Conservation (phyloP, 2,888 invertebrate species). For the Malthinus flaveolus region DNA sequence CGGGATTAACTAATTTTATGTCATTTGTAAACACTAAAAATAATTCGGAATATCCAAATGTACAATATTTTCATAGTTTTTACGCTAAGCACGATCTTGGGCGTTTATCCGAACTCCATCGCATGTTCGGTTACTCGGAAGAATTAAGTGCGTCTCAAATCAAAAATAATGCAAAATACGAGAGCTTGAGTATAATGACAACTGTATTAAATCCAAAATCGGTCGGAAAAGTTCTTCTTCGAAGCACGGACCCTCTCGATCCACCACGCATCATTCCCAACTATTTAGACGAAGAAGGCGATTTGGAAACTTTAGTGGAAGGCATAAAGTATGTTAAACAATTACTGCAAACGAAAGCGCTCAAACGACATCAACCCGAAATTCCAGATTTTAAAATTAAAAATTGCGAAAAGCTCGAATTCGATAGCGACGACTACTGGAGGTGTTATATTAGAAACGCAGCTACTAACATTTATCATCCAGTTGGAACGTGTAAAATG, state of each 20-base stretch:
- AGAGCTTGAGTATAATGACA: conserved; percentile 61
- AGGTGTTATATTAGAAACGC: conserved; percentile 52
- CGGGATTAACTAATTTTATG: conserved; percentile 54
- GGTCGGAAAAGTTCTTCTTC: conserved; percentile 58
- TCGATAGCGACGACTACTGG: conserved; percentile 57
- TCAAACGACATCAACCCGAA: conserved; percentile 50
- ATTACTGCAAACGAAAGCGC: conserved; percentile 52
- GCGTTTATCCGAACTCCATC: conserved; percentile 8
- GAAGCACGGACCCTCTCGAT: conserved; percentile 59
- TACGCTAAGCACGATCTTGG: conserved; percentile 48
- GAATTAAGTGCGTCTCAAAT: neutral
- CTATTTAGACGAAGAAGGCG: conserved; percentile 58
- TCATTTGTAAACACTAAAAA: conserved; percentile 55
- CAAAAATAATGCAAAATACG: conserved; percentile 2
- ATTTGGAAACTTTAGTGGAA: conserved; percentile 57
- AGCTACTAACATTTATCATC: conserved; percentile 43
- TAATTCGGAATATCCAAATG: conserved; percentile 60
- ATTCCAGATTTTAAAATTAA: conserved; percentile 47
- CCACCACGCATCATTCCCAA: conserved; percentile 65
- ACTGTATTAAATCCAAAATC: conserved; percentile 75
- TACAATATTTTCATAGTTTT: conserved; percentile 58
- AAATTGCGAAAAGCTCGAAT: conserved; percentile 56
- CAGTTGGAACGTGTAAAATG: conserved; percentile 65
- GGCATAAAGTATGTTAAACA: conserved; percentile 55
- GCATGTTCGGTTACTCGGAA: neutral